Evolutionary conservation across 2,797 vertebrate genomes (phyloP), one percentile per base, ranked within the genome.

Genomic region (Steatocranus sp.): DNA sequence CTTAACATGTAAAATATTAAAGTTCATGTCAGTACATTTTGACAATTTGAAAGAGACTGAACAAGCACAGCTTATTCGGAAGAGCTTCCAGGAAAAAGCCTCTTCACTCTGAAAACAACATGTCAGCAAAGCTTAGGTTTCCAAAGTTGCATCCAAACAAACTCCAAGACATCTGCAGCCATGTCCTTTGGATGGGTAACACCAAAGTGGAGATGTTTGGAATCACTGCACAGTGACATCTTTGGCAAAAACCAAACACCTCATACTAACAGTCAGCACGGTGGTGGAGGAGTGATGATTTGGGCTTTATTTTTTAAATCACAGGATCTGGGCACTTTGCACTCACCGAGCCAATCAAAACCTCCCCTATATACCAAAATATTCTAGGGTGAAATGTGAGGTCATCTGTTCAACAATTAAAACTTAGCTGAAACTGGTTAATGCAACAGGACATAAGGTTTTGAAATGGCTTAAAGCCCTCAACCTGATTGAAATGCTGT

Each of bases 1-100:
- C 30, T 11, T 61, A 61, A 34, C 56, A 61, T 34, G 30, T 61
- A n/a, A 61, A 61, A 12, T 61, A 34, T 34, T 63, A 70, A 70
- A 1, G 23, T 70, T 70, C 38, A 7, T 70, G 23, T 8, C 0
- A 1, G 63, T 25, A 27, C 4, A 70, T 11, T 46, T 70, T 27
- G 14, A 46, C 38, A 46, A 18, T 46, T 46, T 18, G 23, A 46
- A 70, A 70, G 25, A 43, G 66, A 25, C 1, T 11, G 20, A 43
- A 70, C 38, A 46, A 27, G 63, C 2, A 18, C 0, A 15, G 4
- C 20, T 68, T 43, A 41, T 68, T 17, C 0, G 0, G 14, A 43
- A 27, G 66, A 38, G 23, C 6, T 25, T 15, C 63, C 2, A 68
- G 14, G 63, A 11, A 25, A 68, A 43, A 68, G 63, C 14, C 23